Base-by-base conservation (phyloP, 2,797 vertebrate species). In the Morelia viridis region DNA sequence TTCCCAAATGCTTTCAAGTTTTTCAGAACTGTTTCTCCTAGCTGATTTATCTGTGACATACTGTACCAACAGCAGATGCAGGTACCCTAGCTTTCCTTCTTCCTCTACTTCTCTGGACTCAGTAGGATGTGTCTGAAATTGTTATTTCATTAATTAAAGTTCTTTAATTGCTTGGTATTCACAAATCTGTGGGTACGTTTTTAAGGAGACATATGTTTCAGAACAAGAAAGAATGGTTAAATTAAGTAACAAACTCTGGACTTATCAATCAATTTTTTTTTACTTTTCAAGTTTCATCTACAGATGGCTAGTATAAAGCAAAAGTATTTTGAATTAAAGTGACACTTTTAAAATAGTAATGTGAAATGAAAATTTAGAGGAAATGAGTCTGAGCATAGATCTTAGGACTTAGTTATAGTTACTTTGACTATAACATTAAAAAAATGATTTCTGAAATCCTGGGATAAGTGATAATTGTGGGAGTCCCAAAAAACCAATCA, bases 31-130 rank as follows among this genome's bases (percentile, higher is more conserved):
- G 31, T 87, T 91, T 91, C 65, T 87, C 28, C 28, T 91, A 61
- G 13, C 41, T 90, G 64, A 90, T 92, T 90, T 90, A 92, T 92
- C 86, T 86, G 60, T 90, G 89, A 92, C 89, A 90, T 56, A 24
- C 56, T 61, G 65, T 90, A 89, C 64, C 92, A 90, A 61, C 41
- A 57, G 64, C 83, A 86, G 28, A 86, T 35, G 71, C 56, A 87
- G 84, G 64, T 62, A 61, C n/a, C 53, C 22, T 89, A 71, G 57
- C 41, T 90, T 31, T 57, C 28, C 50, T 84, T 62, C 9, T 57
- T 85, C 1, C 26, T 57, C 13, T 7, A 53, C 13, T 85, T 56
- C 35, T 89, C 60, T 89, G 62, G 15, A 50, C 19, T 50, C 80
- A 60, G 28, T 60, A n/a, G 50, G 22, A 53, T 84, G 62, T 1